Evolutionary conservation across 2,888 invertebrate genomes (phyloP), one percentile per base, ranked within the genome.

Genomic region (Axea sp.): DNA sequence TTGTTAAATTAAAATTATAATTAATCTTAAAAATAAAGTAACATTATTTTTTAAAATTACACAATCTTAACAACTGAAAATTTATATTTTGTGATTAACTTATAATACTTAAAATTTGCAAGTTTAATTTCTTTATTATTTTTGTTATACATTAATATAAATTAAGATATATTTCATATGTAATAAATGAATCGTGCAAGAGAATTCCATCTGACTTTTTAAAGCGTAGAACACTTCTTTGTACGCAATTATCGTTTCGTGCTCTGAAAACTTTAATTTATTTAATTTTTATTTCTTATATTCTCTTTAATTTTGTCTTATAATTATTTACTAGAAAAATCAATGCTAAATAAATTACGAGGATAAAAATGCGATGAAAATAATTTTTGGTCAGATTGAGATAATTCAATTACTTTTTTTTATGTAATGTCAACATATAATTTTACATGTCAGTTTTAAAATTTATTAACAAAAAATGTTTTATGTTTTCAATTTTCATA

Each of bases 211-310:
- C 51, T 53, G 45, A 67, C 57, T 55, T 30, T n/a, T n/a, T 76
- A 62, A 78, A 80, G 62, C 80, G 57, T 78, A 81, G 81, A 81
- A 79, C 81, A 81, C 80, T 76, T 75, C 79, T 81, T 81, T 81
- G 79, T 82, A 81, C 79, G 77, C 77, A 77, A 59, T 78, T 78
- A 80, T 81, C 79, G 69, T 79, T 79, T 81, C 73, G 78, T 80
- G 79, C 79, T 80, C 80, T 80, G 79, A 78, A 78, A 69, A 67
- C 57, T 39, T 73, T 75, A 71, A 53, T 74, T 74, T 72, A 31
- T 26, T 41, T 53, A 64, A 22, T 73, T 9, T 33, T 26, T 8
- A 12, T 4, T 26, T 28, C 1, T 45, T 17, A 26, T 45, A 28
- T 22, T 43, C 15, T 26, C 17, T 12, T 30, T 51, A 14, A 9